Percentiles rank a stretch among this genome's conserved stretches.
Conservation (phyloP, 2,797 vertebrate genomes). For the Galagoides demidoff region DNA sequence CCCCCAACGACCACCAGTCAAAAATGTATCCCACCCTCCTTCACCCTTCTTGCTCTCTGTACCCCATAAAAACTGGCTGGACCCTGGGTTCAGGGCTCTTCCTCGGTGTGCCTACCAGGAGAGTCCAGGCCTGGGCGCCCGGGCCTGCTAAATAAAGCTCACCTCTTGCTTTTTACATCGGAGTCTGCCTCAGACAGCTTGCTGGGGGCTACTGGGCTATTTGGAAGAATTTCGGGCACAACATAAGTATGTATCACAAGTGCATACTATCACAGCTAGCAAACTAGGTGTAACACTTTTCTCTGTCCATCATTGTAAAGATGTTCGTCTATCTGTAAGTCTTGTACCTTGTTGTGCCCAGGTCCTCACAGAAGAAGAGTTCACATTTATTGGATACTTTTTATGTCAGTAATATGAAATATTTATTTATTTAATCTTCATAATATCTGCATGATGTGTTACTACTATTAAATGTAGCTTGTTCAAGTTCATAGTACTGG, state of each 20-base stretch:
- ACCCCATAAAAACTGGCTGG: too few relatives aligned
- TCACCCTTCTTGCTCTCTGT: too few relatives aligned
- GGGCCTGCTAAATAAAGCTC: too few relatives aligned
- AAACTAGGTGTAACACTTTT: neutral
- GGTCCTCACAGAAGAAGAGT: neutral
- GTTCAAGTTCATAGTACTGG: neutral
- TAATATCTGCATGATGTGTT: neutral
- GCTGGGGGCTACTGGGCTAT: too few relatives aligned
- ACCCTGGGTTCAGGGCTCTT: too few relatives aligned
- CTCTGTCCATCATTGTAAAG: neutral
- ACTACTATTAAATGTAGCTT: neutral
- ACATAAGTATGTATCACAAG: neutral
- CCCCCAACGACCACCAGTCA: too few relatives aligned
- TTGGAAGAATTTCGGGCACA: too few relatives aligned
- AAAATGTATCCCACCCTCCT: too few relatives aligned
- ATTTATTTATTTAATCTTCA: constrained; percentile 11
- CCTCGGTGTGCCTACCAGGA: too few relatives aligned
- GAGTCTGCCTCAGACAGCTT: too few relatives aligned
- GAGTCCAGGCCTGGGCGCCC: too few relatives aligned
- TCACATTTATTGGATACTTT: neutral
- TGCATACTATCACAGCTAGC: neutral
- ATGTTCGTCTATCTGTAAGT: neutral
- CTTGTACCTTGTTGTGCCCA: neutral
- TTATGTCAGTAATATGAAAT: neutral
- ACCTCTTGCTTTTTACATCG: too few relatives aligned